Evolutionary conservation across 2,888 invertebrate species (phyloP).

Genomic region (Steinernema scapterisci): DNA sequence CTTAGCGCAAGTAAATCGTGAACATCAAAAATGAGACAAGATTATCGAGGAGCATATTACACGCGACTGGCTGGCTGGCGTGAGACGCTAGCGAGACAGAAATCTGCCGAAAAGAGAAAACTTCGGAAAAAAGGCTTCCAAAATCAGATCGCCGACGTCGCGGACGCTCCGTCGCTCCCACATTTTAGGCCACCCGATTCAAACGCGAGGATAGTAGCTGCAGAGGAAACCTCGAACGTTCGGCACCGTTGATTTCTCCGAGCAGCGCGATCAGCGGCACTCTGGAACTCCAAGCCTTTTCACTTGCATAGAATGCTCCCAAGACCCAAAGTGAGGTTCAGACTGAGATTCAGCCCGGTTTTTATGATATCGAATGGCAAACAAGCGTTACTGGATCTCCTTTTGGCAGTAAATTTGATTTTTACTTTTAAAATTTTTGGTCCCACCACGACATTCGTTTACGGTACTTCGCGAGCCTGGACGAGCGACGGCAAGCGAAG

Average conservation of each 20-base stretch:
- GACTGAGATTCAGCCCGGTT: not conserved
- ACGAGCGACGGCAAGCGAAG: too few relatives aligned
- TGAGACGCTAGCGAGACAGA: too few relatives aligned
- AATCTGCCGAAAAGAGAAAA: not conserved
- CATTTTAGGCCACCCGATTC: constrained; percentile 23
- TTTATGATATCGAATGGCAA: not conserved
- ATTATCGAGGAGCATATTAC: too few relatives aligned
- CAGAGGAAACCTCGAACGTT: constrained; percentile 1
- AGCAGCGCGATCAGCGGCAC: not conserved
- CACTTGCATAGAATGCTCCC: not conserved
- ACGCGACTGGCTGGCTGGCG: too few relatives aligned
- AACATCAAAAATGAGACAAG: too few relatives aligned
- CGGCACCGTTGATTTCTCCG: not conserved
- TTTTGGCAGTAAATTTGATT: not conserved
- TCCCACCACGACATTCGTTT: constrained; percentile 1
- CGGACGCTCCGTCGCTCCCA: not conserved
- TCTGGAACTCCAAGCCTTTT: not conserved
- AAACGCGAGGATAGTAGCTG: constrained; percentile 17
- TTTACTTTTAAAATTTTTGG: constrained; percentile 7
- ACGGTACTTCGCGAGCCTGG: too few relatives aligned
- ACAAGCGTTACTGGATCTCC: not conserved
- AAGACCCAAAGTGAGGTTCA: not conserved
- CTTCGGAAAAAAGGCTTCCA: not conserved
- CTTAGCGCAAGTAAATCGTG: too few relatives aligned
- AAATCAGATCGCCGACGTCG: not conserved